Base-by-base conservation (phyloP, 2,797 vertebrate species). In the Lepus oiostolus region DNA sequence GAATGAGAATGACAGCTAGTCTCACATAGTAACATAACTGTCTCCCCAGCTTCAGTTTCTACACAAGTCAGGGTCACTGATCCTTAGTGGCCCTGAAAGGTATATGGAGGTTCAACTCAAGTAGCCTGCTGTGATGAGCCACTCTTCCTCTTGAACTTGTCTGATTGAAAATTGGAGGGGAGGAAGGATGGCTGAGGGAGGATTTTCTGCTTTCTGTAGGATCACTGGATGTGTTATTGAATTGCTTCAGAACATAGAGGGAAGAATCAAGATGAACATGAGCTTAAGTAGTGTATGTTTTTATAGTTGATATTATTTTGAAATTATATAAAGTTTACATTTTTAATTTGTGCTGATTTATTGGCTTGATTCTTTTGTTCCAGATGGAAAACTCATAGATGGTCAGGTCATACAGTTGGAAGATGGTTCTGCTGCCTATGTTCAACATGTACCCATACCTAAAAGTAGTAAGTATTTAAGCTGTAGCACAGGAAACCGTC, bases 401-500 rank as follows among this genome's bases (percentile, higher is more conserved):
- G 99, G 99, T 28, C 99, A 99, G 98, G 99, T 99, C 93, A 99
- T 99, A 98, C 99, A 99, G 96, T 97, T 99, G 96, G 99, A 99
- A 97, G 99, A 99, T 80, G 99, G 99, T 89, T 99, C 99, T 83
- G 99, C 99, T 95, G 99, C 99, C 58, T 99, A 99, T 62, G 99
- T 99, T 90, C 99, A 99, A 96, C 99, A 99, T 89, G 98, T 99
- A 77, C 98, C 99, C 21, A 99, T 99, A 98, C 98, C 99, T 90
- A 99, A 99, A 99, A 97, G 98, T 98, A 99, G 99, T 99, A 98
- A 98, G 98, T 98, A 54, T 98, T 97, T 95, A 80, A 88, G 82
- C 95, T 79, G 67, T 30, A 85, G 21, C 13, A n/a, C 5, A 60
- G 68, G 68, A 92, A 52, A 70, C 6, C 1, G 14, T 87, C 28